Conservation (phyloP, 1,140 invertebrate genomes). For the Heliconius hewitsoni region DNA sequence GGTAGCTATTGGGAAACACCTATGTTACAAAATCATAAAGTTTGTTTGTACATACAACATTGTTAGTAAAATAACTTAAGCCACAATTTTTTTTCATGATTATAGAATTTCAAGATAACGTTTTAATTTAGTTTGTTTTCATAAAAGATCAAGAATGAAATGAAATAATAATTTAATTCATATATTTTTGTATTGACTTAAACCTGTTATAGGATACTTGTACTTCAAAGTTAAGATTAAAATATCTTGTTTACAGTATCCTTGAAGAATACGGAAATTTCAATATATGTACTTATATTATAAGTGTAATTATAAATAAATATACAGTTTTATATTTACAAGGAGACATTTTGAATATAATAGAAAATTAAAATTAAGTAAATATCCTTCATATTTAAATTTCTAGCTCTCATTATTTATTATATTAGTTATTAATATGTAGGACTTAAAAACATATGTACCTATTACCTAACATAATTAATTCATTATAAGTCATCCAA, state of each 20-base stretch:
- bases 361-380: neutral
- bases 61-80: neutral
- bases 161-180: too few species aligned
- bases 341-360: neutral
- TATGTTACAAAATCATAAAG: neutral
- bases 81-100: neutral
- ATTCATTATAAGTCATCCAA: neutral
- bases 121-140: too few species aligned
- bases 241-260: neutral
- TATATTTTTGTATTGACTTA: too few species aligned
- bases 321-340: neutral
- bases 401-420: neutral
- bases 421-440: too few species aligned
- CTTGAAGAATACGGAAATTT: conserved; percentile 4
- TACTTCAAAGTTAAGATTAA: neutral
- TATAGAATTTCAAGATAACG: too few species aligned
- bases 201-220: neutral
- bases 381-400: neutral
- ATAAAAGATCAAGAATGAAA: too few species aligned
- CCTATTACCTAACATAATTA: neutral
- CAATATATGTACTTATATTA: neutral
- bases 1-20: conserved; percentile 17
- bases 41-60: neutral
- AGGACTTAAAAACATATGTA: neutral
- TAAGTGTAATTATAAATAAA: neutral